These are phyloP conservation scores for Montipora capricornis DNA, from an alignment of 64 coral and sea anemone species.

Conservation along the genomic window DNA sequence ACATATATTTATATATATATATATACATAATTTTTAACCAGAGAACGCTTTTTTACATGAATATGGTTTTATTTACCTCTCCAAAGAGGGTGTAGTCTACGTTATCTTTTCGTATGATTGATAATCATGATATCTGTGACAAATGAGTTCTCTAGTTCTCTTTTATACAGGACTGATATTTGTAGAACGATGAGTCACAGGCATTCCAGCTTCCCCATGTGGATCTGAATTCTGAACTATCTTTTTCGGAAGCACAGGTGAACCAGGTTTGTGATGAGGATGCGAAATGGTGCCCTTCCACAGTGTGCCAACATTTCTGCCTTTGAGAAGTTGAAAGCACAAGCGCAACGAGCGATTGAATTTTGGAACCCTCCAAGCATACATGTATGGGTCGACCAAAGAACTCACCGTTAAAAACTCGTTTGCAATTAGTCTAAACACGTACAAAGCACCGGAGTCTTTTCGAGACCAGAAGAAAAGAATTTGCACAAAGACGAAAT, in stretches of 20 bases:
- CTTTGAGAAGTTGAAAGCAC: neutral
- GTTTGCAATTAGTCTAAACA: neutral
- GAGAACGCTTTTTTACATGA: too few relatives aligned
- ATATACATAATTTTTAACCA: too few relatives aligned
- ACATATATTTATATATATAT: too few relatives aligned
- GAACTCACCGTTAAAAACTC: slow-evolving; percentile 21
- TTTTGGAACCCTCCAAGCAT: slow-evolving; percentile 21
- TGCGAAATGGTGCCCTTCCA: neutral
- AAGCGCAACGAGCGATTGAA: slow-evolving; percentile 10
- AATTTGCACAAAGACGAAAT: slow-evolving; percentile 16
- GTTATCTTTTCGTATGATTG: too few relatives aligned
- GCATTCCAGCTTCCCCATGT: neutral
- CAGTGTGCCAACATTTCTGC: neutral
- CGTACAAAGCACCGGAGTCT: neutral
- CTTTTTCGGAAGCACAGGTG: neutral
- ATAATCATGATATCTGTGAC: too few relatives aligned
- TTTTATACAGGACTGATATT: too few relatives aligned
- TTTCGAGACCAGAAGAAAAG: slow-evolving; percentile 19
- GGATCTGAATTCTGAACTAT: neutral
- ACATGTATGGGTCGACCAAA: slow-evolving; percentile 25
- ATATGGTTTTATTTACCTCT: too few relatives aligned
- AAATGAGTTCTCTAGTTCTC: too few relatives aligned
- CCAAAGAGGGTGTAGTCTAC: too few relatives aligned
- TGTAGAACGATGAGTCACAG: too few relatives aligned
- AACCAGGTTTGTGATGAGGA: neutral